Evolutionary conservation across 1,140 invertebrate species (phyloP).

Genomic region (Holcopasites calliopsidis): DNA sequence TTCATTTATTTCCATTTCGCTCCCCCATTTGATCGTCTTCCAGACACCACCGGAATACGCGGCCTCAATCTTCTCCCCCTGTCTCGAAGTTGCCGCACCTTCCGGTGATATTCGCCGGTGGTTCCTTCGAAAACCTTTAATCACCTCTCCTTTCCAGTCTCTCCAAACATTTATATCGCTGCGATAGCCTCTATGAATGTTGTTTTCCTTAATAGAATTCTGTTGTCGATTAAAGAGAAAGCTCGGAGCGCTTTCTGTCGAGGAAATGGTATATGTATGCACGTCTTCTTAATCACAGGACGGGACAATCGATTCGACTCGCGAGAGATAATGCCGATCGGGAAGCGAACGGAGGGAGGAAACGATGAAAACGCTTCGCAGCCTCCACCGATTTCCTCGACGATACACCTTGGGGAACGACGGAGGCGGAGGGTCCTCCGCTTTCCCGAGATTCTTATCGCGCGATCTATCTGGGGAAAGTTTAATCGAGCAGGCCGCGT

Average conservation of each 20-base stretch:
- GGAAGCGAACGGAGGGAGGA: too few species aligned
- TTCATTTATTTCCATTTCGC: slow-evolving; percentile 42
- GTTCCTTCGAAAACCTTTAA: slow-evolving; percentile 8
- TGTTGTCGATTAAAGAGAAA: too few species aligned
- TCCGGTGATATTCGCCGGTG: background rate
- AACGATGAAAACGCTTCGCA: slow-evolving; percentile 10
- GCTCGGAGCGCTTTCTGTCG: too few species aligned
- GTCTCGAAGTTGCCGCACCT: background rate
- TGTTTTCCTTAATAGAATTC: background rate
- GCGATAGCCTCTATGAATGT: background rate
- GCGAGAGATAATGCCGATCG: slow-evolving; percentile 33
- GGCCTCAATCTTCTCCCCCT: background rate
- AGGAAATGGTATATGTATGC: too few species aligned
- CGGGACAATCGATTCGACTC: slow-evolving; percentile 47
- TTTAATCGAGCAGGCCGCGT: slow-evolving; percentile 47
- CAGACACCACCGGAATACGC: background rate
- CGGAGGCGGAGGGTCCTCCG: background rate
- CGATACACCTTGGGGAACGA: slow-evolving; percentile 20
- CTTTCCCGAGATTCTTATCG: slow-evolving; percentile 50
- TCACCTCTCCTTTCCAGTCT: background rate
- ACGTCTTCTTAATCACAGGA: too few species aligned
- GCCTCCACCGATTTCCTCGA: background rate
- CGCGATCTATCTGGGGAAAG: slow-evolving; percentile 53
- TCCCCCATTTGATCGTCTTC: slow-evolving; percentile 8
- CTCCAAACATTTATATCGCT: slow-evolving; percentile 14